A percentile compares a stretch with the other conserved stretches of the same genome.
Evolutionary conservation across 1,140 invertebrate genomes (phyloP).

Genomic region (Drosophila aff.): DNA sequence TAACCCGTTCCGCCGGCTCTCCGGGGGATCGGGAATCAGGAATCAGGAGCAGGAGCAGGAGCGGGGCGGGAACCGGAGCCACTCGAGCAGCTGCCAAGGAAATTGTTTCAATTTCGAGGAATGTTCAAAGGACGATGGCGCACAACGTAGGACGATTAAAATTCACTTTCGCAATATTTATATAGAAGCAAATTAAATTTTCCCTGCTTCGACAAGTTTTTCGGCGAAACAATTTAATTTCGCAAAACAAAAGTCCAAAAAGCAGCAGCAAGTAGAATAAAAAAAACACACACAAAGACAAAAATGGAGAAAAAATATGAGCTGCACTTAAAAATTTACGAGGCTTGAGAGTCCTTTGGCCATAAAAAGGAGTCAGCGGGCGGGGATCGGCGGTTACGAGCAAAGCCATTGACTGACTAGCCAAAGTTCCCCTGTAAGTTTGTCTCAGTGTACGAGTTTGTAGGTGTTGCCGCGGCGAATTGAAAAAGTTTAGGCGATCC

Average conservation of each 20-base stretch:
- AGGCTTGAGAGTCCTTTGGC: slow-evolving; percentile 56
- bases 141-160: slow-evolving; percentile 65
- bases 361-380: slow-evolving; percentile 57
- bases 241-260: slow-evolving; percentile 64
- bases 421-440: slow-evolving; percentile 45
- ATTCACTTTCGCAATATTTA: slow-evolving; percentile 83
- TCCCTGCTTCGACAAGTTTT: slow-evolving; percentile 72
- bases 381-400: slow-evolving; percentile 1
- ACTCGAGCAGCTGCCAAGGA: slow-evolving; percentile 67
- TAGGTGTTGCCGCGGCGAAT: slow-evolving; percentile 75
- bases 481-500: slow-evolving; percentile 75
- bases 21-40: slow-evolving; percentile 5
- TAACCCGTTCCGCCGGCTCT: slow-evolving; percentile 64
- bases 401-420: slow-evolving; percentile 64
- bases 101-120: slow-evolving; percentile 80
- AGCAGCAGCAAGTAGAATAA: slow-evolving; percentile 7
- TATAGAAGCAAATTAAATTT: slow-evolving; percentile 83
- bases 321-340: slow-evolving; percentile 81
- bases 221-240: slow-evolving; percentile 78
- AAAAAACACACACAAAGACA: slow-evolving; percentile 35
- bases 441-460: slow-evolving; percentile 33
- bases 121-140: slow-evolving; percentile 60
- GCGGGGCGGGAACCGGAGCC: slow-evolving; percentile 9
- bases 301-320: slow-evolving; percentile 63
- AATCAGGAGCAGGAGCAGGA: not conserved